Base-by-base conservation (phyloP, 2,113 vertebrate genomes). In the Nycticebus coucang region DNA sequence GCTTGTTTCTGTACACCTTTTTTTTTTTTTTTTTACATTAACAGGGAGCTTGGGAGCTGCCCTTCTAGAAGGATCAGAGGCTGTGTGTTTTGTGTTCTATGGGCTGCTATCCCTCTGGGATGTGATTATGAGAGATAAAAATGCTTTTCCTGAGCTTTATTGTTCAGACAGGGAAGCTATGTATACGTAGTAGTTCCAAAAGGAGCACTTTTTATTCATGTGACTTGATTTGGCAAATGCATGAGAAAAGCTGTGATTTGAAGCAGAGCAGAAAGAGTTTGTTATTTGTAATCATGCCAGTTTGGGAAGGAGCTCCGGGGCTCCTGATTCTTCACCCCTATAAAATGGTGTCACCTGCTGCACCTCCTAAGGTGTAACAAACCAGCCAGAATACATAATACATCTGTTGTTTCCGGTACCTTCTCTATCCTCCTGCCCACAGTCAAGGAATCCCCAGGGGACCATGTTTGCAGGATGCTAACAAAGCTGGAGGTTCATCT, bases 31-130 rank as follows among this genome's bases (percentile, higher is more conserved):
- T 74, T 80, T 82, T 30, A 83, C 21, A n/a, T 95, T 95, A 95
- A 92, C 89, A 94, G 81, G 72, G 57, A 93, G 45, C 92, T 91
- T 93, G 82, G 93, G 87, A 89, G 26, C 55, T 96, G 75, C 85
- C 75, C 81, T 96, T 87, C 74, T 82, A 41, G 87, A 93, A 90
- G 68, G 66, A 88, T 93, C 59, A 93, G 77, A 95, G 87, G 22
- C 15, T 83, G 50, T 22, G 71, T 37, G 37, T 75, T 93, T n/a
- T 85, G n/a, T 84, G 35, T 68, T 93, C 33, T 2, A 1, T 79
- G 64, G 53, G 35, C 21, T 81, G 68, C 77, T 91, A 53, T 79
- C 22, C 87, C 81, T 92, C 50, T 84, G 95, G 90, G 91, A 90
- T 72, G 62, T 60, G 79, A 97, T 91, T 96, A 95, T 14, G n/a